Conservation (phyloP, 2,113 vertebrate species). For the Boulengeromyrus knoepffleri region DNA sequence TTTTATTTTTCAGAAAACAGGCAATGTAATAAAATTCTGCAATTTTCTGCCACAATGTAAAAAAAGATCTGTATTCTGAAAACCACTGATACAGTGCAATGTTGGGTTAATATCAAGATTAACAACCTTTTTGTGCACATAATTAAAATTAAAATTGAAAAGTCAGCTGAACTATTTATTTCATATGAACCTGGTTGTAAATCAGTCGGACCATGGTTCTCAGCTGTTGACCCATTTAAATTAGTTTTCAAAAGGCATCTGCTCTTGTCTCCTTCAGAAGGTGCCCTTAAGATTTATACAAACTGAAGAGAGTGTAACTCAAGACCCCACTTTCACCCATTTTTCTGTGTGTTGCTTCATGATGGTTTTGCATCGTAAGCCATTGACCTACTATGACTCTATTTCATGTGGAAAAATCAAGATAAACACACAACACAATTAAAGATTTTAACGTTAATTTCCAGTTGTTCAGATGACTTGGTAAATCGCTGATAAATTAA, state of each 20-base stretch:
- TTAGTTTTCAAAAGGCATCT: slow-evolving; percentile 12
- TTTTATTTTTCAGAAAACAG: not conserved
- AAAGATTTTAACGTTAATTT: slow-evolving; percentile 51
- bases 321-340: slow-evolving; percentile 35
- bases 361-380: slow-evolving; percentile 29
- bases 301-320: slow-evolving; percentile 32
- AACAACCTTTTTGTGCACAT: not conserved
- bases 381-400: slow-evolving; percentile 32
- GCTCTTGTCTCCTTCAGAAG: slow-evolving; percentile 33
- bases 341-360: slow-evolving; percentile 32
- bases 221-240: not conserved
- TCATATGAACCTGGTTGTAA: not conserved
- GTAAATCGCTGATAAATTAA: slow-evolving; percentile 83
- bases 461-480: slow-evolving; percentile 67
- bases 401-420: slow-evolving; percentile 31
- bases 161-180: not conserved
- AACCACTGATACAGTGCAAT: not conserved
- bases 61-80: not conserved
- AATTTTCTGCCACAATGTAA: not conserved
- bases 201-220: not conserved
- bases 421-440: slow-evolving; percentile 46
- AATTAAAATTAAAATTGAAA: not conserved
- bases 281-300: slow-evolving; percentile 40
- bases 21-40: not conserved
- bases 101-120: not conserved